These are phyloP conservation scores for Anastrepha ludens DNA, from an alignment of 1,140 invertebrate species.

Conservation along the genomic window DNA sequence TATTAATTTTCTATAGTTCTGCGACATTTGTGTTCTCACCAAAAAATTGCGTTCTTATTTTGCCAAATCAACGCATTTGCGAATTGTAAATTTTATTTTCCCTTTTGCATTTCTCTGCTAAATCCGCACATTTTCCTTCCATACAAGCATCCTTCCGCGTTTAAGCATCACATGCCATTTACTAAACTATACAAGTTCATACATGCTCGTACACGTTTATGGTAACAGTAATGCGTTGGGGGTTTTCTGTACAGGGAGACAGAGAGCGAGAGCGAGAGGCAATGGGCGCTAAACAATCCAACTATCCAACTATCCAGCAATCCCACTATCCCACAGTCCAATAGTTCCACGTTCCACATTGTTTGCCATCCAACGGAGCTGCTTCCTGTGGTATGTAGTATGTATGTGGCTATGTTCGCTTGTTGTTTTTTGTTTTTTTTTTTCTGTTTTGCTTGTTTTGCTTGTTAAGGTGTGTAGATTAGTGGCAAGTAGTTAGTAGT, in stretches of 20 bases:
- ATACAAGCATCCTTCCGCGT: background rate
- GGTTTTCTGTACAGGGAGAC: background rate
- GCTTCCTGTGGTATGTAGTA: too few species aligned
- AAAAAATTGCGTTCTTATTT: background rate
- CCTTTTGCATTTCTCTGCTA: background rate
- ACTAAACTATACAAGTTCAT: background rate
- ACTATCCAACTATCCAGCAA: background rate
- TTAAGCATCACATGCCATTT: too few species aligned
- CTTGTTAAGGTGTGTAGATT: background rate
- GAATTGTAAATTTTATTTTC: background rate
- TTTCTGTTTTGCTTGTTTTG: too few species aligned
- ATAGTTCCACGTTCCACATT: too few species aligned
- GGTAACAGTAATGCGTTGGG: background rate
- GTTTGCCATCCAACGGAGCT: too few species aligned
- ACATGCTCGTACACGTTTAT: background rate
- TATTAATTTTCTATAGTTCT: background rate
- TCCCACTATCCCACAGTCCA: background rate
- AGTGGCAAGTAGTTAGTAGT: background rate
- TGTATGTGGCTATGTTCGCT: background rate
- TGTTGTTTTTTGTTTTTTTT: too few species aligned
- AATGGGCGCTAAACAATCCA: background rate
- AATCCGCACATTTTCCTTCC: background rate
- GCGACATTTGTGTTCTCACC: constrained; percentile 18
- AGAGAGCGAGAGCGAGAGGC: too few species aligned
- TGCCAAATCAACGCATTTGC: constrained; percentile 1